Evolutionary conservation across 1,140 invertebrate genomes (phyloP), one percentile per base, ranked within the genome.

Genomic region (Drosophila funebris): DNA sequence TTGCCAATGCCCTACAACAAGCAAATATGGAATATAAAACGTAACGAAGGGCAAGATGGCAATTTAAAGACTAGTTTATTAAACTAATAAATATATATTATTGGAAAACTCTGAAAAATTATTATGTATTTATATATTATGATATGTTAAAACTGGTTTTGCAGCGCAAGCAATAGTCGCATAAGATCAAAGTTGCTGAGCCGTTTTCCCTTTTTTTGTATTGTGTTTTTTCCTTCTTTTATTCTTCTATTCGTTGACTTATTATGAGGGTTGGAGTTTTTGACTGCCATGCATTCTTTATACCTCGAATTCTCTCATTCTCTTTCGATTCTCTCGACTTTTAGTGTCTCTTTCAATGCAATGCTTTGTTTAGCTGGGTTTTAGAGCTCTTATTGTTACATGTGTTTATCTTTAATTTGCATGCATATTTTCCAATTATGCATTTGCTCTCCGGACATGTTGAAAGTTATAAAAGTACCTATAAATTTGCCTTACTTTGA

Each of bases 251-350:
- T 81, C 81, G 82, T 87, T 85, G 77, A 79, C 74, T 77, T 78
- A 85, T 76, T 73, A 67, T 82, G 82, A 87, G 82, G 82, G 82
- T 85, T 85, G 82, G 82, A 85, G 82, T 87, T 75, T 80, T 77
- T 73, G 74, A 76, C 74, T 85, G 80, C 63, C 82, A 67, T 78
- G 73, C 74, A 61, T 80, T 82, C 70, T 81, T 81, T 85, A 69
- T 75, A 62, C 44, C 58, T 79, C 39, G 64, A 44, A 57, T 58
- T 73, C 73, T 62, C 44, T 63, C 44, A 53, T 61, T 64, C 72
- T 76, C 50, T 73, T 52, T 41, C 31, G 24, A 44, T 62, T 79
- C 72, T 58, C 66, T 72, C 54, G 29, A 31, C 24, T 14, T 44
- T 33, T 41, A 9, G 1, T 29, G 43, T 43, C 39, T 6, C 37